Evolutionary conservation across 2,113 vertebrate genomes (phyloP).

Genomic region (Silurus glanis): DNA sequence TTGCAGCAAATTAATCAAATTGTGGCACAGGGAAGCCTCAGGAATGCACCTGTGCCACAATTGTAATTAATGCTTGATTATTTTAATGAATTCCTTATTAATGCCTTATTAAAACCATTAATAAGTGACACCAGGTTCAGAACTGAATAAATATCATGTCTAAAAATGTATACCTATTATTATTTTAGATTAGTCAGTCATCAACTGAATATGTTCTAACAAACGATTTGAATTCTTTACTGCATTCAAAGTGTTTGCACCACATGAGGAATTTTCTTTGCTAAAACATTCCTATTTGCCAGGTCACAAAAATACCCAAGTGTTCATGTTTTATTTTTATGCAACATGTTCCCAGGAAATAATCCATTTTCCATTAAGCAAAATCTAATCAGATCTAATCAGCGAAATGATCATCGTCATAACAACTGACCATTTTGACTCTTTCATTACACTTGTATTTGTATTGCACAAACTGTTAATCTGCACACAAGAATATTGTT

Average conservation of each 20-base stretch:
- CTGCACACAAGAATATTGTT: not conserved
- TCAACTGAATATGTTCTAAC: not conserved
- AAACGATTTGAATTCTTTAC: not conserved
- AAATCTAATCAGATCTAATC: not conserved
- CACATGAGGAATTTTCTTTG: not conserved
- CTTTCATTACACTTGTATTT: not conserved
- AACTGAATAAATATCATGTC: no score
- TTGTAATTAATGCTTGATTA: no score
- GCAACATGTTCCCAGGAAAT: not conserved
- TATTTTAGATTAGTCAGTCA: not conserved
- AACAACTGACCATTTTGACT: not conserved
- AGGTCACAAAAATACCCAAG: not conserved
- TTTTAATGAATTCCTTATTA: no score
- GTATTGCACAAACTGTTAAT: not conserved
- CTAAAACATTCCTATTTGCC: not conserved
- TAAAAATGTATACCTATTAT: no score
- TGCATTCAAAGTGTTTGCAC: not conserved
- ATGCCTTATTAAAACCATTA: no score
- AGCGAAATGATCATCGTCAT: no score
- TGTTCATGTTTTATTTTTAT: not conserved
- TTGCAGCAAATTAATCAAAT: no score
- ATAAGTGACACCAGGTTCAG: no score
- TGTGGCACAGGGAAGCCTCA: no score
- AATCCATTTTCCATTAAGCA: not conserved
- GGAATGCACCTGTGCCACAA: no score